Base-by-base conservation (phyloP, 2,888 invertebrate species). In the Caenorhabditis panamensis region DNA sequence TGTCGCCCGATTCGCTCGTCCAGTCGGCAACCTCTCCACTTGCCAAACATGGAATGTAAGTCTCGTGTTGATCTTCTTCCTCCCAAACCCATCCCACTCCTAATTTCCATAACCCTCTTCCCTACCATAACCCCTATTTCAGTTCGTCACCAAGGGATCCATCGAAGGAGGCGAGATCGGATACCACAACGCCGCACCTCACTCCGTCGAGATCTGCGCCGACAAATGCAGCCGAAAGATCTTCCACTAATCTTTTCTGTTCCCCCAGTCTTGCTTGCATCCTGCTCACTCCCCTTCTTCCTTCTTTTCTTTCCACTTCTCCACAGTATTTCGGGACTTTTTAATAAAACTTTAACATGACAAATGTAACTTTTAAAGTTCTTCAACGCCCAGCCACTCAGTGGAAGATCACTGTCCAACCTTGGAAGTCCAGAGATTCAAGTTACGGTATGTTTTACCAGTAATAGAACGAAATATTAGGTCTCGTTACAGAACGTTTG, bases 21-120 rank as follows among this genome's bases (percentile, higher is more conserved):
- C 84, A 49, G 31, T 84, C 37, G 81, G 79, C 2, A 62, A 71
- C 28, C 61, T 83, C 5, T 62, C 68, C 24, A 49, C 71, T 1
- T 84, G 84, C 64, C n/a, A 49, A 22, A 82, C 82, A 18, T 84
- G 84, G 84, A 84, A 84, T 54, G 84, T 84, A 56, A 82, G 84
- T 82, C 26, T 22, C n/a, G 18, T 8, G 6, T 9, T 26, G 8
- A 37, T 51, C 20, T 28, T 22, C n/a, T 54, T 18, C 41, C 41
- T 68, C 61, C 41, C 56, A 41, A 37, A 71, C 49, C 51, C 18
- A 47, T 72, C 41, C 31, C 28, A n/a, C 31, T 6, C 31, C 37
- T 22, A 26, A 4, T 13, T 13, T 13, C 18, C n/a, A 20, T 36
- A 28, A 26, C 18, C 47, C 62, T 18, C 62, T 44, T 24, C n/a